These are phyloP conservation scores for Rhagonycha fulva DNA, from an alignment of 2,888 invertebrate genomes.

Conservation along the genomic window DNA sequence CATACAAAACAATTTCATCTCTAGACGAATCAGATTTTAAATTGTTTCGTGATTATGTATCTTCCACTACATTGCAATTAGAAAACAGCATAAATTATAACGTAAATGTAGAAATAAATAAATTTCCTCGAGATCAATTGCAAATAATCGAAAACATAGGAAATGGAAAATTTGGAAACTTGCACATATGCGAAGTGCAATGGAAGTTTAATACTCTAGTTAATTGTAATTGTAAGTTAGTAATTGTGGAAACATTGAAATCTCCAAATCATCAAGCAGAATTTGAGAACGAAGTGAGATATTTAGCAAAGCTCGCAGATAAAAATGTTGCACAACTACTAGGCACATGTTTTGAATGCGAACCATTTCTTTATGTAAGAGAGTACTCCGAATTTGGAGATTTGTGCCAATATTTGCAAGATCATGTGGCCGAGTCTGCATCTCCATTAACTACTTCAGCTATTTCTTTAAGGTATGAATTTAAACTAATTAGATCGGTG, in stretches of 20 bases:
- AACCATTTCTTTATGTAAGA: constrained; percentile 76
- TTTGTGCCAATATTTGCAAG: constrained; percentile 82
- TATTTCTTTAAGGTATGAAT: constrained; percentile 70
- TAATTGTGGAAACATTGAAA: constrained; percentile 74
- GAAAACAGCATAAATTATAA: constrained; percentile 59
- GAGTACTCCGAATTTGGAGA: constrained; percentile 81
- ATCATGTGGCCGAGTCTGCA: constrained; percentile 76
- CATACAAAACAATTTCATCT: constrained; percentile 62
- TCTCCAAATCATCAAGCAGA: constrained; percentile 67
- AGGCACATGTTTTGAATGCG: constrained; percentile 73
- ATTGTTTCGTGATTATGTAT: constrained; percentile 51
- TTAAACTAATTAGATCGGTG: not conserved
- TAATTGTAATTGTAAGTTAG: constrained; percentile 58
- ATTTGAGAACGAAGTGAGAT: constrained; percentile 73
- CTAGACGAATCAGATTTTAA: constrained; percentile 50
- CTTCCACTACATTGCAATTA: constrained; percentile 50
- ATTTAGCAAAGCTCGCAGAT: constrained; percentile 70
- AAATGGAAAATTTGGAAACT: constrained; percentile 76
- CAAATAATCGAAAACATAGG: constrained; percentile 78
- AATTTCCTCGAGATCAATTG: constrained; percentile 74
- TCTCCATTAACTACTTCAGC: constrained; percentile 64
- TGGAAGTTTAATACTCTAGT: constrained; percentile 30
- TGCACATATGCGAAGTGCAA: constrained; percentile 66
- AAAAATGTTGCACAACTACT: constrained; percentile 73
- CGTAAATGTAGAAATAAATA: constrained; percentile 57